phyloP scores from a whole-genome alignment of 2,888 invertebrate genomes.

The Tortricodes alternella region DNA sequence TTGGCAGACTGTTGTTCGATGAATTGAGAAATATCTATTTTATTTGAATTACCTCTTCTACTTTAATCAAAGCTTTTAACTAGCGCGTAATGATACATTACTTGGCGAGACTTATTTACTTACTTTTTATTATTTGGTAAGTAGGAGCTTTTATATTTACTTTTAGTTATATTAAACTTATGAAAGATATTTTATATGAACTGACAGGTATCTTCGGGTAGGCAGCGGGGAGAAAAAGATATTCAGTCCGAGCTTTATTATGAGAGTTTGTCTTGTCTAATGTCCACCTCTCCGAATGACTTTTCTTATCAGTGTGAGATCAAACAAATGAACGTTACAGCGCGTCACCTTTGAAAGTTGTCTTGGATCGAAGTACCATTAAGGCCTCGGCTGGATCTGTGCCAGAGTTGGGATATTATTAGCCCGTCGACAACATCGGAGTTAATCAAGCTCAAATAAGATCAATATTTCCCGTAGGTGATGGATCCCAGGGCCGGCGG shows the following conservation, averaged over 20 bases:
- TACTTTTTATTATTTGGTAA: no score
- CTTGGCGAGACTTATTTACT: no score
- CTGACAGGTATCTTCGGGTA: neutral
- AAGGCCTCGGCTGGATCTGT: slow-evolving; percentile 76
- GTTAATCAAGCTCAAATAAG: slow-evolving; percentile 82
- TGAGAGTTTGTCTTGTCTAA: slow-evolving; percentile 17
- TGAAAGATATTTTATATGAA: neutral
- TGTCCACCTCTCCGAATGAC: slow-evolving; percentile 25
- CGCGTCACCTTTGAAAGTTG: slow-evolving; percentile 75
- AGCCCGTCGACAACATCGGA: slow-evolving; percentile 76
- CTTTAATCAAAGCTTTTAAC: no score
- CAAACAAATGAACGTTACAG: slow-evolving; percentile 33
- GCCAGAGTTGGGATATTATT: slow-evolving; percentile 79
- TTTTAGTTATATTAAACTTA: slow-evolving; percentile 1
- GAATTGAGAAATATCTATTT: no score
- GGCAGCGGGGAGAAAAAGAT: neutral
- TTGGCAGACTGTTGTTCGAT: no score
- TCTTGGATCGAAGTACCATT: slow-evolving; percentile 79
- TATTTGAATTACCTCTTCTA: no score
- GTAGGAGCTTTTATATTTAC: slow-evolving; percentile 3
- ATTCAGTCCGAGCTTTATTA: slow-evolving; percentile 10
- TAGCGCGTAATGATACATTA: no score
- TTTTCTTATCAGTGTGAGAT: slow-evolving; percentile 30
- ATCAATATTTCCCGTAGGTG: slow-evolving; percentile 79
- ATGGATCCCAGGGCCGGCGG: slow-evolving; percentile 64